Percentiles rank a stretch among this genome's conserved stretches.
Conservation (phyloP, 2,888 invertebrate species). For the Pecten maximus region DNA sequence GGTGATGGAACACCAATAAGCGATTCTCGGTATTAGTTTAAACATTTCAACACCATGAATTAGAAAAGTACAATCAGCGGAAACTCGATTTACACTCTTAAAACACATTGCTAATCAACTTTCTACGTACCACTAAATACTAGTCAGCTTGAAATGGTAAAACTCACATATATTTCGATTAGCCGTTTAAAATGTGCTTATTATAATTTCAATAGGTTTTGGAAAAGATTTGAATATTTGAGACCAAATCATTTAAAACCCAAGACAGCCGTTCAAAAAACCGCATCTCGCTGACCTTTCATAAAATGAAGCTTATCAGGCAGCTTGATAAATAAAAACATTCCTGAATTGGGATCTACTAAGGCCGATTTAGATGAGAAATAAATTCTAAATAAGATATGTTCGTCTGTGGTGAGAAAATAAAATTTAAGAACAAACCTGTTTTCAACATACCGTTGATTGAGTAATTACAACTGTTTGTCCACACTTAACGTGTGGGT, state of each 20-base stretch:
- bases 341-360: not conserved
- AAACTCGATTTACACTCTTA: not conserved
- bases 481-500: not conserved
- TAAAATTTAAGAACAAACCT: not conserved
- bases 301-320: not conserved
- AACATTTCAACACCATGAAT: not conserved
- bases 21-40: not conserved
- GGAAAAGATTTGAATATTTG: no score
- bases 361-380: not conserved
- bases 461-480: not conserved
- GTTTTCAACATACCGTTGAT: not conserved
- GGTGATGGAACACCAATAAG: conserved; percentile 6
- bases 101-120: conserved; percentile 25
- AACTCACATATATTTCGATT: not conserved
- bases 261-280: not conserved
- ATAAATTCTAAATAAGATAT: not conserved
- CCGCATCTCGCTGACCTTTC: not conserved
- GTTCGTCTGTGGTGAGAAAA: not conserved
- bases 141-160: not conserved
- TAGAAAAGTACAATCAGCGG: not conserved
- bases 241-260: no score
- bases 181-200: no score
- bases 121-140: not conserved
- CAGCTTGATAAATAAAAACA: not conserved
- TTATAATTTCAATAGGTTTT: no score